Base-by-base conservation (phyloP, 2,113 vertebrate genomes). In the Alces alces region DNA sequence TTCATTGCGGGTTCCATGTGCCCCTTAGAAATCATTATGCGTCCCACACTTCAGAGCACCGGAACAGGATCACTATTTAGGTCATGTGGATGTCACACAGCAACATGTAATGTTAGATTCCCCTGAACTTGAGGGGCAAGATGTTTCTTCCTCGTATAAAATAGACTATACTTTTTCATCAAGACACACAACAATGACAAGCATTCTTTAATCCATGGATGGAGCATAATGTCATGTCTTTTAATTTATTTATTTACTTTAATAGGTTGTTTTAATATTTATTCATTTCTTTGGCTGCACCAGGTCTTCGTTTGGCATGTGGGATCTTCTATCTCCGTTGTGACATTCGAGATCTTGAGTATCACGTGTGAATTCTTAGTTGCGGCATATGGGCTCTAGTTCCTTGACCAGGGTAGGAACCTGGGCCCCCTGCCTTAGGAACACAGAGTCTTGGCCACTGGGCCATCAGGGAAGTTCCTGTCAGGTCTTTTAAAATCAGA, bases 291-390 rank as follows among this genome's bases (percentile, higher is more conserved):
- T 76, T 43, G 70, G 21, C 36, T 43, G 21, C 23, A 25, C 3
- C 19, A 4, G 23, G 70, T 43, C 70, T 43, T 43, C 1, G 0
- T 23, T 76, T 27, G 12, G 70, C 23, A 4, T 0, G 3, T 25
- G 70, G 36, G 70, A 23, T 13, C 70, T 76, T 76, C 23, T 1
- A 1, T 43, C 12, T 27, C 39, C 70, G 2, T 2, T 3, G 36
- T 43, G 70, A 21, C 23, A 1, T 43, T 3, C 25, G 39, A 73
- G 70, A 43, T 25, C 70, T 43, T 43, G 23, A 43, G 39, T 27
- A 23, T 43, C 1, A 0, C 1, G 0, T 43, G 36, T 76, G 36
- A 76, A 27, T 12, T 27, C 70, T 76, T 2, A 25, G 36, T 43
- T 43, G 23, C 36, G 3, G 6, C 0, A 0, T 27, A 25, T 9